phyloP scores from a whole-genome alignment of 2,797 vertebrate species.

The Catharus ustulatus region DNA sequence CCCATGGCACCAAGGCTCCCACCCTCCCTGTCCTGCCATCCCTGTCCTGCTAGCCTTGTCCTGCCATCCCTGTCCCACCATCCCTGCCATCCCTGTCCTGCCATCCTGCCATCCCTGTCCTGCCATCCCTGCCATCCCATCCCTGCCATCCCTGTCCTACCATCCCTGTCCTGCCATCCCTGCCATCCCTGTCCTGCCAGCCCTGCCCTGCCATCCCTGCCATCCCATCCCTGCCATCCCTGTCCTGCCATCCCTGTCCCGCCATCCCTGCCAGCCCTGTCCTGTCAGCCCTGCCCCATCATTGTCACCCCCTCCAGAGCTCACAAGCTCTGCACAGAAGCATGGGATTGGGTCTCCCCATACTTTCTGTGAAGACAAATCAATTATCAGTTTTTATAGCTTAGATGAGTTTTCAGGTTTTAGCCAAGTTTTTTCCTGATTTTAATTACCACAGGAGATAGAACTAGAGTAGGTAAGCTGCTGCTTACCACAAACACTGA shows the following conservation, averaged over 20 bases:
- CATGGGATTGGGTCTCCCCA: fast-evolving
- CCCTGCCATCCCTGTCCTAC: not conserved
- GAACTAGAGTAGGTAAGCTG: not conserved
- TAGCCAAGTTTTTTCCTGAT: not conserved
- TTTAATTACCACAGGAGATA: not conserved
- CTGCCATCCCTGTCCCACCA: not conserved
- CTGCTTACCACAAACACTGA: not conserved
- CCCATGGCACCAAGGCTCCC: fast-evolving
- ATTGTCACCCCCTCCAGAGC: not conserved
- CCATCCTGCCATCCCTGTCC: not conserved
- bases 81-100: not conserved
- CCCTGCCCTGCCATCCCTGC: not conserved
- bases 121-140: too few species aligned
- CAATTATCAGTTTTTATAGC: not conserved
- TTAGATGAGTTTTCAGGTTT: not conserved
- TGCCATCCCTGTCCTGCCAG: too few species aligned
- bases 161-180: too few species aligned
- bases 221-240: too few species aligned
- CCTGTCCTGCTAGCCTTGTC: not conserved
- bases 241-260: not conserved
- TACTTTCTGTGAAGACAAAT: not conserved
- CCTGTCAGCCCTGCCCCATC: not conserved
- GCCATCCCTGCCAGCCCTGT: not conserved
- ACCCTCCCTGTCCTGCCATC: too few species aligned
- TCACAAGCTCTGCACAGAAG: not conserved